Percentiles rank a stretch among this genome's conserved stretches.
phyloP scores from a whole-genome alignment of 2,113 vertebrate species.

The Montifringilla adamsi region DNA sequence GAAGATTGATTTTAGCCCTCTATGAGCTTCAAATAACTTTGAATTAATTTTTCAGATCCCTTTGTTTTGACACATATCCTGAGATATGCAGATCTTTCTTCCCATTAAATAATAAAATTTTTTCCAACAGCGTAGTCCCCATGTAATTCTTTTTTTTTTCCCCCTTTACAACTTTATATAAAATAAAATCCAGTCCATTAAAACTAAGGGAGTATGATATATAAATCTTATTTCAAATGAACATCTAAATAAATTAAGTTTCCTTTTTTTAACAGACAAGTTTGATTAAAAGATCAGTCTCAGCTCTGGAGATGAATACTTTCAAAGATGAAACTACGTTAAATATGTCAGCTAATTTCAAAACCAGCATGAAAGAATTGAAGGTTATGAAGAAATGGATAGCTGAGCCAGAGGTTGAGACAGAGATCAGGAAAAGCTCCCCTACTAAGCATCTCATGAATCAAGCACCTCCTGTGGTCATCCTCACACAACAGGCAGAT shows the following conservation, averaged over 20 bases:
- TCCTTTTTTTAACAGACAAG: neutral
- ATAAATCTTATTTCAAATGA: conserved; percentile 13
- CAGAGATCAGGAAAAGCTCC: neutral
- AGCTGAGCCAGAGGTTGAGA: neutral
- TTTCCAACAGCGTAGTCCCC: neutral
- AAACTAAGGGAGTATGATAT: neutral
- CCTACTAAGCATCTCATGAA: neutral
- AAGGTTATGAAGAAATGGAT: conserved; percentile 38
- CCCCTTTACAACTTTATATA: neutral
- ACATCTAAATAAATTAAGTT: neutral
- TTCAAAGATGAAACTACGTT: neutral
- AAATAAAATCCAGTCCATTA: neutral
- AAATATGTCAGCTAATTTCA: conserved; percentile 62
- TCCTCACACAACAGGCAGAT: neutral
- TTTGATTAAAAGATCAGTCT: conserved; percentile 44
- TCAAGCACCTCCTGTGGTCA: neutral
- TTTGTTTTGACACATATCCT: neutral
- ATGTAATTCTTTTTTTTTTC: neutral
- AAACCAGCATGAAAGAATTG: conserved; percentile 64
- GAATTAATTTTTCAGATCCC: neutral
- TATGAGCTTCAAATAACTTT: neutral
- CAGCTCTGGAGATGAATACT: conserved; percentile 44
- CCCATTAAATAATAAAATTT: neutral
- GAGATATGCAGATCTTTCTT: neutral
- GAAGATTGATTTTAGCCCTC: neutral